phyloP scores from a whole-genome alignment of 2,888 invertebrate genomes.

The Baccha elongata region DNA sequence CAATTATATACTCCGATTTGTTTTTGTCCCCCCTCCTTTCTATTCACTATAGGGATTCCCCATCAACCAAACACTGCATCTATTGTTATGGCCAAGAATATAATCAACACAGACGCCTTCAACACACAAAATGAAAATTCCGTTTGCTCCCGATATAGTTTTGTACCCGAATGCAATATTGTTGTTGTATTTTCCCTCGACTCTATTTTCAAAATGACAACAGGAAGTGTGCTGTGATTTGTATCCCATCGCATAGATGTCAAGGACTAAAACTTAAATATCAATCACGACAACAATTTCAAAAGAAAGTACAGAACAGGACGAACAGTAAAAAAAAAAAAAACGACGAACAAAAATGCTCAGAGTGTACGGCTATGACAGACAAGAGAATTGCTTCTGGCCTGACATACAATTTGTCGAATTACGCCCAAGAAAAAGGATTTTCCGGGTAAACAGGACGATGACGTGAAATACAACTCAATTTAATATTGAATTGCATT shows the following conservation, averaged over 20 bases:
- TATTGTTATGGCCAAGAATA: constrained; percentile 54
- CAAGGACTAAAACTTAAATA: constrained; percentile 72
- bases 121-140: constrained; percentile 39
- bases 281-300: constrained; percentile 70
- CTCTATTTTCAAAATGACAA: constrained; percentile 50
- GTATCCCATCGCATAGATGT: constrained; percentile 68
- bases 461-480: constrained; percentile 53
- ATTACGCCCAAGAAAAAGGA: constrained; percentile 65
- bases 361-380: constrained; percentile 22
- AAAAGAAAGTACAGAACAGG: constrained; percentile 36
- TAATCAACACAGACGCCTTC: constrained; percentile 38
- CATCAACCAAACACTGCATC: neutral
- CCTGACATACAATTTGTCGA: constrained; percentile 71
- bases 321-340: neutral
- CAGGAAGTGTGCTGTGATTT: constrained; percentile 67
- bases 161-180: neutral
- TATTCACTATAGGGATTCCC: neutral
- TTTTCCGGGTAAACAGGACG: constrained; percentile 25
- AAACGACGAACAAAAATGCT: constrained; percentile 8
- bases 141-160: constrained; percentile 38
- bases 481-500: constrained; percentile 68
- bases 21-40: neutral
- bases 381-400: constrained; percentile 51
- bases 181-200: constrained; percentile 3
- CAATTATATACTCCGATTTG: constrained; percentile 31